Base-by-base conservation (phyloP, 1,140 invertebrate species). In the Hypsibius dujardini region DNA sequence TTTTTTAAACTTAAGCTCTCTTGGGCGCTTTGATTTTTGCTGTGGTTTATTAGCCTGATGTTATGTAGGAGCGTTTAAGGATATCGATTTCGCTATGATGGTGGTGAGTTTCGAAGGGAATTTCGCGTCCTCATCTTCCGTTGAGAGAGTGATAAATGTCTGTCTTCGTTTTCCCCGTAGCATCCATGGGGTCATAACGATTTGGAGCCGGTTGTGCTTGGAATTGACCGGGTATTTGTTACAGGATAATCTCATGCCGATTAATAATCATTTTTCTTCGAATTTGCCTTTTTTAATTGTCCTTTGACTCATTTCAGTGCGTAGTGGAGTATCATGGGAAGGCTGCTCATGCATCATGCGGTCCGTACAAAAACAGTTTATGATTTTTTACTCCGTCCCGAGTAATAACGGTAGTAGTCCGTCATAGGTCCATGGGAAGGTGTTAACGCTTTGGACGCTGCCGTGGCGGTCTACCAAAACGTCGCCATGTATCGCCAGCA, bases 81-180 rank as follows among this genome's bases (percentile, higher is more conserved):
- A 77, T 72, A 72, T 81, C 50, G 79, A 81, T 74, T 73, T 76
- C 59, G 78, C 79, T 14, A 73, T 81, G 73, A 81, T 81, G 80
- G 78, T 78, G 47, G 28, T 28, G 28, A 28, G 28, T 28, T 28
- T 28, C 80, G 72, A 75, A 45, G 45, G 47, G 12, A 15, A 74
- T 3, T 72, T 47, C 70, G 72, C 74, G 40, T 50, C 60, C 46
- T 72, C 74, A 28, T 15, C 74, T n/a, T 72, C 69, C 40, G 14
- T 71, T 12, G 28, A 60, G 7, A 70, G 47, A n/a, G 74, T 74
- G 70, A 72, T 40, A 28, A 28, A 28, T 28, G 28, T 28, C 28
- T 28, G 28, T 28, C 28, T 28, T 28, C 28, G 28, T 28, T 28
- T 28, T 28, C 28, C 28, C 28, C 28, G 28, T 28, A 28, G 28